phyloP scores from a whole-genome alignment of 2,113 vertebrate genomes.

The Oncorhynchus masou region DNA sequence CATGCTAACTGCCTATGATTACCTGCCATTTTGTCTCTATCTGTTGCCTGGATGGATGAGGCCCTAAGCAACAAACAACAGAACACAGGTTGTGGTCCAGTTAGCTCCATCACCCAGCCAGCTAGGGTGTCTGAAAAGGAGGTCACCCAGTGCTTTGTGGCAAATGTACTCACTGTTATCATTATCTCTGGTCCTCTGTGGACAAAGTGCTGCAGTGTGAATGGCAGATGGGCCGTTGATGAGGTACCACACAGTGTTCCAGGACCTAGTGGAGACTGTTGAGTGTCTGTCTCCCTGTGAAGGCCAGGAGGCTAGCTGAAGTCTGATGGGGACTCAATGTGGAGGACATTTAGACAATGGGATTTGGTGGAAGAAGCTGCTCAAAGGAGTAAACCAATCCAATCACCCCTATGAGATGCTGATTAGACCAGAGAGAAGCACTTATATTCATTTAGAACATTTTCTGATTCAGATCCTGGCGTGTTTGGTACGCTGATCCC shows the following conservation, averaged over 20 bases:
- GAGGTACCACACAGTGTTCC: neutral
- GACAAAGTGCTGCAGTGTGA: conserved; percentile 1
- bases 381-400: neutral
- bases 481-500: no score
- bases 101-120: conserved; percentile 11
- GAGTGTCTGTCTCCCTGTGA: neutral
- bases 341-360: conserved; percentile 12
- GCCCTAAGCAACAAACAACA: neutral
- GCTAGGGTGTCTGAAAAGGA: neutral
- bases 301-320: neutral
- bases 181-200: neutral
- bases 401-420: neutral
- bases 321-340: neutral
- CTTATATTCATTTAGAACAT: neutral
- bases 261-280: neutral
- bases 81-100: conserved; percentile 1
- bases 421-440: neutral
- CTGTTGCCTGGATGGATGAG: neutral
- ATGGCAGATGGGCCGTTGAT: conserved; percentile 16
- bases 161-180: conserved; percentile 1
- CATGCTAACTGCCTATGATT: neutral
- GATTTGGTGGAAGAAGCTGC: neutral
- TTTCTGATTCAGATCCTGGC: no score
- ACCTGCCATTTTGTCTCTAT: conserved; percentile 9
- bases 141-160: neutral